These are phyloP conservation scores for Pseudococcus longispinus DNA, from an alignment of 2,888 invertebrate species.

Conservation along the genomic window DNA sequence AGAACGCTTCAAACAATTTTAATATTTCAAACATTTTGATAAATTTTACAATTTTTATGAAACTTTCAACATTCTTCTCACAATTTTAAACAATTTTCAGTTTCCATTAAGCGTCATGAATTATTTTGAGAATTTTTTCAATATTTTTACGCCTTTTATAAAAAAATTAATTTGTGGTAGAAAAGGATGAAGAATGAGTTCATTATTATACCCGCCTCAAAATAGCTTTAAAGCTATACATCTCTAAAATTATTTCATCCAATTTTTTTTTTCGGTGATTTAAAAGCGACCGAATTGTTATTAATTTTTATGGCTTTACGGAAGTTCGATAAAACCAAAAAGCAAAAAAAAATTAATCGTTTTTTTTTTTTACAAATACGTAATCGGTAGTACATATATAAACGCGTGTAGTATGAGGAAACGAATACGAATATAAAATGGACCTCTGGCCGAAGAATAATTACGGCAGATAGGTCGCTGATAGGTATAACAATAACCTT, in stretches of 20 bases:
- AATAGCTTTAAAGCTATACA: neutral
- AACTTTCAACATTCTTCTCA: too few relatives aligned
- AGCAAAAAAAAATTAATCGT: neutral
- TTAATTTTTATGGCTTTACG: neutral
- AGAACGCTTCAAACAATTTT: too few relatives aligned
- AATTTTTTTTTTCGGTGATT: neutral
- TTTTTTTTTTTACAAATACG: neutral
- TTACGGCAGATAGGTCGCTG: neutral
- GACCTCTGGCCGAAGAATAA: neutral
- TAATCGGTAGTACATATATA: neutral
- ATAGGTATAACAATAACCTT: constrained; percentile 1
- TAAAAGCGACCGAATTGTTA: neutral
- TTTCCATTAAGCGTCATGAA: too few relatives aligned
- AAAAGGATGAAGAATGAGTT: too few relatives aligned
- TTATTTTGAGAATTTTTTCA: too few relatives aligned
- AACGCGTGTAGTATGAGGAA: neutral
- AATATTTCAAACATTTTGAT: too few relatives aligned
- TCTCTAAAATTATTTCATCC: neutral
- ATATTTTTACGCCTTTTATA: too few relatives aligned
- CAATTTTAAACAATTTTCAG: too few relatives aligned
- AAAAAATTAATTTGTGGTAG: too few relatives aligned
- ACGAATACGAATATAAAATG: neutral
- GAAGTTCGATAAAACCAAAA: neutral
- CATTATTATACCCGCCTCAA: too few relatives aligned
- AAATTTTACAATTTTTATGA: too few relatives aligned